A percentile compares a stretch with the other conserved stretches of the same genome.
These are phyloP conservation scores for Leptoclinus maculatus DNA, from an alignment of 2,797 vertebrate species.

Conservation along the genomic window DNA sequence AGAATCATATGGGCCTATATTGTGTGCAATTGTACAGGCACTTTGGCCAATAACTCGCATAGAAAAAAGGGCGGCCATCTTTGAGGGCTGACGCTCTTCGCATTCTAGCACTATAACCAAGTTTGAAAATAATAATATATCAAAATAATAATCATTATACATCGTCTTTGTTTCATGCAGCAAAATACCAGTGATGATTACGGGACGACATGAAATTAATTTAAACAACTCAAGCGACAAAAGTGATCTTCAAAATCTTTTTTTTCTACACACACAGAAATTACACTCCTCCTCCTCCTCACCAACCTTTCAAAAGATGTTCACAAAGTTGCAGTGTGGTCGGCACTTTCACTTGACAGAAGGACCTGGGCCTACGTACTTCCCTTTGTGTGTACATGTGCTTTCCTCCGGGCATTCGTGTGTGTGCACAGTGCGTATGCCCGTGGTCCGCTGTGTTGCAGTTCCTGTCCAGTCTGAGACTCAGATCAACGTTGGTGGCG, in stretches of 20 bases:
- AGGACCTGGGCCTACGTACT: constrained; percentile 2
- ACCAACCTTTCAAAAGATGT: not conserved
- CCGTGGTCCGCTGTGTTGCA: constrained; percentile 22
- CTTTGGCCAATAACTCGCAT: constrained; percentile 46
- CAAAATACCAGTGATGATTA: not conserved
- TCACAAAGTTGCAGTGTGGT: not conserved
- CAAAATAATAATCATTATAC: not conserved
- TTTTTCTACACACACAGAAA: not conserved
- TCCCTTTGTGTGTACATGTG: constrained; percentile 32
- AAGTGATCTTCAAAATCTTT: not conserved
- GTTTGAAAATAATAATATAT: constrained; percentile 9
- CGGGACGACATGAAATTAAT: not conserved
- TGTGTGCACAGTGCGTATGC: constrained; percentile 46
- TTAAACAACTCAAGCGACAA: not conserved
- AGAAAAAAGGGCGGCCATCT: constrained; percentile 38
- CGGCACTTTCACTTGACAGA: constrained; percentile 17
- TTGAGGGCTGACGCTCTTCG: constrained; percentile 12
- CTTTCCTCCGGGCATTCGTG: constrained; percentile 24
- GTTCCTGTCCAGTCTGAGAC: constrained; percentile 29
- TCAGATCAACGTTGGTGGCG: constrained; percentile 77
- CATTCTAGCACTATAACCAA: constrained; percentile 18
- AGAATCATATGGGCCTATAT: constrained; percentile 74
- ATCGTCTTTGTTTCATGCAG: not conserved
- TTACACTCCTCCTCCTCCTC: not conserved
- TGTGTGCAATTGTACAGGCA: constrained; percentile 66